Percentiles rank a stretch among this genome's conserved stretches.
Evolutionary conservation across 1,140 invertebrate species (phyloP).

Genomic region (Magallana ariakensis): DNA sequence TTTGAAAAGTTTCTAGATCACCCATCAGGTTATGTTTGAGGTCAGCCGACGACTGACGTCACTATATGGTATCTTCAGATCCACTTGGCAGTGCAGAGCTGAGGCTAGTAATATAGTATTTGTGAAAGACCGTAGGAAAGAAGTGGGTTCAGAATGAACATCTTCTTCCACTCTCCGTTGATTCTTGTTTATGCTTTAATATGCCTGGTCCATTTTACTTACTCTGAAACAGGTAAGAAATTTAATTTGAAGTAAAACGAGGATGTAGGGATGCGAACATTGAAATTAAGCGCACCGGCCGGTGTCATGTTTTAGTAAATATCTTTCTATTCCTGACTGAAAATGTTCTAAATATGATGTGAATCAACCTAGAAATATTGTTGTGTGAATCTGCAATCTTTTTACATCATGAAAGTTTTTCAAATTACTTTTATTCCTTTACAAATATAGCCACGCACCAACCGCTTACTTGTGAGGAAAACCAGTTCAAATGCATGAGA

Average conservation of each 20-base stretch:
- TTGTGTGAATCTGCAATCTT: no score
- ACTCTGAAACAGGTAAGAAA: constrained; percentile 6
- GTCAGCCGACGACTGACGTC: constrained; percentile 1
- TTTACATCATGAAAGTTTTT: no score
- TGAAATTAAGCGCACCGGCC: not conserved
- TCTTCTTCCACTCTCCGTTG: not conserved
- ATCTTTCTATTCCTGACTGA: not conserved
- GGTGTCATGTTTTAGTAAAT: constrained; percentile 13
- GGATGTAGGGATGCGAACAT: not conserved
- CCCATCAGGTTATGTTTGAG: constrained; percentile 8
- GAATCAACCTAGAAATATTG: no score
- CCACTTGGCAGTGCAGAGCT: not conserved
- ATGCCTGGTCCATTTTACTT: not conserved
- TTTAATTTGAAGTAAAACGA: not conserved
- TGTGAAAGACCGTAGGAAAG: not conserved
- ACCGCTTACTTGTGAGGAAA: not conserved
- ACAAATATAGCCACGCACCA: no score
- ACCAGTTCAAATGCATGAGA: constrained; percentile 22
- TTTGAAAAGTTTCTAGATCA: constrained; percentile 21
- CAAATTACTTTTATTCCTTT: no score
- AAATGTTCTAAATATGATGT: not conserved
- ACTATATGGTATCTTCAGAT: not conserved
- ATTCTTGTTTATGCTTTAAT: not conserved
- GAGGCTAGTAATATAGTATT: not conserved
- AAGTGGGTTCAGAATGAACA: not conserved